These are phyloP conservation scores for Rhamnusium bicolor DNA, from an alignment of 2,888 invertebrate genomes.

Conservation along the genomic window DNA sequence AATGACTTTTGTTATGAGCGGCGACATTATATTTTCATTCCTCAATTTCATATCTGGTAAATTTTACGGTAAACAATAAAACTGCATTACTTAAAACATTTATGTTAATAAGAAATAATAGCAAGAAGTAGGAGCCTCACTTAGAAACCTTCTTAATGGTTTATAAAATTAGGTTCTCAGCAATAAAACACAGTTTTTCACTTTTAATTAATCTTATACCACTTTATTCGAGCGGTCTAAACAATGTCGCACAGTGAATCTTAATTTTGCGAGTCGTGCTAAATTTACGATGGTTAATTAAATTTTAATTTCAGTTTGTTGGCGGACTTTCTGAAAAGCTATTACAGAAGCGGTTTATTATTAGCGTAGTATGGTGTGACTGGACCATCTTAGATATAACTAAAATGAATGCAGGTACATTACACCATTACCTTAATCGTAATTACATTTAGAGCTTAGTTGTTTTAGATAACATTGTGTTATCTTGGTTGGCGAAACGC, in stretches of 20 bases:
- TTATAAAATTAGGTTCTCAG: slow-evolving; percentile 7
- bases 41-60: background rate
- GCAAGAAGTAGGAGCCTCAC: background rate
- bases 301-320: slow-evolving; percentile 69
- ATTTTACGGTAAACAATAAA: slow-evolving; percentile 2
- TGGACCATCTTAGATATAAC: slow-evolving; percentile 38
- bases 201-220: slow-evolving; percentile 71
- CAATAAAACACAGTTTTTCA: slow-evolving; percentile 70
- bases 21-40: too few relatives aligned
- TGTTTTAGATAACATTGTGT: slow-evolving; percentile 8
- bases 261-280: slow-evolving; percentile 67
- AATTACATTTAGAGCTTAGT: slow-evolving; percentile 23
- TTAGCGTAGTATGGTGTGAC: slow-evolving; percentile 9
- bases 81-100: slow-evolving; percentile 21
- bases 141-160: slow-evolving; percentile 1
- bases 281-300: slow-evolving; percentile 71
- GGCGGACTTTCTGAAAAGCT: slow-evolving; percentile 55
- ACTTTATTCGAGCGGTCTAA: slow-evolving; percentile 69
- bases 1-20: too few relatives aligned
- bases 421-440: slow-evolving; percentile 43
- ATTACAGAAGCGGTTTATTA: slow-evolving; percentile 55
- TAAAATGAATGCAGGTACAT: slow-evolving; percentile 52
- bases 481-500: too few relatives aligned
- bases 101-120: slow-evolving; percentile 22
- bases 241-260: slow-evolving; percentile 71